Percentiles rank a stretch among this genome's conserved stretches.
phyloP scores from a whole-genome alignment of 2,113 vertebrate genomes.

The Budorcas taxicolor region DNA sequence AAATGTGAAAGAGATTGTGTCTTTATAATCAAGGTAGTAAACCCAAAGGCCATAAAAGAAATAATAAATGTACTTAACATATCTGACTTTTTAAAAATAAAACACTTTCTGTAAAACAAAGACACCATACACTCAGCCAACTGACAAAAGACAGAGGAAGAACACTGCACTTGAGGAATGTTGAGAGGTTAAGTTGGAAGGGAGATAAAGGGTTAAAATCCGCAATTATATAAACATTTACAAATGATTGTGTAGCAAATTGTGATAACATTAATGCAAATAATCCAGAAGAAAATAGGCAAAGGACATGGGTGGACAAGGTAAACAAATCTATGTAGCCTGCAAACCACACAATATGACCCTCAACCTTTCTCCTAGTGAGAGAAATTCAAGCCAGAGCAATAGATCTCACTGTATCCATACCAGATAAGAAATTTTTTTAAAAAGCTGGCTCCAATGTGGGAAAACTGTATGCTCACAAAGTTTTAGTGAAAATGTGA shows the following conservation, averaged over 20 bases:
- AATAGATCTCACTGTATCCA: not conserved
- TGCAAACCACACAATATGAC: accelerated
- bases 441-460: not conserved
- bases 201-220: not conserved
- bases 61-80: not conserved
- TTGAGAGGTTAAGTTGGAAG: not conserved
- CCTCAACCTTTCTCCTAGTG: not conserved
- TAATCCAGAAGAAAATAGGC: not conserved
- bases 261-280: not conserved
- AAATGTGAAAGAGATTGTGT: not conserved
- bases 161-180: accelerated
- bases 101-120: not conserved
- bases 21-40: not conserved
- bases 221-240: not conserved
- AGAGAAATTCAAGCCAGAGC: not conserved
- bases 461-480: not conserved
- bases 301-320: not conserved
- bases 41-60: not conserved
- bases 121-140: not conserved
- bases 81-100: not conserved
- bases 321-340: not conserved
- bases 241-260: not conserved
- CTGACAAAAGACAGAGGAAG: not conserved
- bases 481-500: not conserved
- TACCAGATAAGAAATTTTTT: not conserved